Base-by-base conservation (phyloP, 1,140 invertebrate species). In the Amyelois transitella region DNA sequence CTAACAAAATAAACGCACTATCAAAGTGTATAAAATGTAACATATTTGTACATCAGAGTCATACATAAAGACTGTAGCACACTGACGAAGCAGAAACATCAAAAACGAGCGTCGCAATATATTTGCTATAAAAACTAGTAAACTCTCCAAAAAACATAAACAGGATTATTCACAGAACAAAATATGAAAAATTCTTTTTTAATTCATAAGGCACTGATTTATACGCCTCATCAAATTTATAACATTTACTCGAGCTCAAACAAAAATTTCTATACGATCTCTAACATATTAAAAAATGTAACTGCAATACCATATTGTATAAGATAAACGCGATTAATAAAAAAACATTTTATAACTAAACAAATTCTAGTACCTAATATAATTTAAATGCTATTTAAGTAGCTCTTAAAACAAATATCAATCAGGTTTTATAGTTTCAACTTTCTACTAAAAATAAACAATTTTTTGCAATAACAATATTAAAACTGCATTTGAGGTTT, bases 131-230 rank as follows among this genome's bases (percentile, higher is more conserved):
- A 19, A 38, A 48, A 48, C 45, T 7, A 21, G 20, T 21, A 19
- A 48, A 48, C 20, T 48, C 18, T n/a, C 10, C 19, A 21, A 48
- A 21, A 10, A 5, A 19, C n/a, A 21, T 14, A 48, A 48, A 48
- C 20, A 48, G 18, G 19, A 45, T 19, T 21, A 18, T 45, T 45
- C 18, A 2, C 10, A 45, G 43, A 2, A 8, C 1, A 50, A 56
- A 53, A 43, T 43, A 49, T 22, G 50, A 44, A 43, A 58, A 47
- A 53, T 51, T 43, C 50, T 53, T 59, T 44, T 65, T 60, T 62
- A 62, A 53, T 55, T 54, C 51, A 55, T 78, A 81, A 81, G 77
- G 75, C 77, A 81, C 77, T 81, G 60, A 25, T 64, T 64, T 62
- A 65, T 66, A 61, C 63, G 63, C 51, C 53, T 58, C 45, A 43